A percentile compares a stretch with the other conserved stretches of the same genome.
Conservation (phyloP, 2,113 vertebrate species). For the Podiceps cristatus region DNA sequence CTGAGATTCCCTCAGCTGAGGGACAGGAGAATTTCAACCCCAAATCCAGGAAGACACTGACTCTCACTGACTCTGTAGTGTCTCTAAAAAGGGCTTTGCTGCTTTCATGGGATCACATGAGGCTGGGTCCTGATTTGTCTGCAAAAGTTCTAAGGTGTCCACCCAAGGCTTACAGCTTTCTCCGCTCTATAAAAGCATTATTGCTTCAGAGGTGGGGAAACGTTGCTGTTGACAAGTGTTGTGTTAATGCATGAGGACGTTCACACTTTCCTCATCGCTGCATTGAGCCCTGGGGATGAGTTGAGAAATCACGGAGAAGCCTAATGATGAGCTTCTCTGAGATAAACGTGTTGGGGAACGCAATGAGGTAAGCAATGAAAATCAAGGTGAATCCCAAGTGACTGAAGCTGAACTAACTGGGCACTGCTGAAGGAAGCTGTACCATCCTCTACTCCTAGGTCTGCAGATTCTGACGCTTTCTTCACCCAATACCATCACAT, state of each 20-base stretch:
- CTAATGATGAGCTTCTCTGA: neutral
- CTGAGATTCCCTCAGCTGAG: neutral
- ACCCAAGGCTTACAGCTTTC: neutral
- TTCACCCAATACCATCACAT: neutral
- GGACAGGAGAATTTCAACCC: neutral
- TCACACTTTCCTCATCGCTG: neutral
- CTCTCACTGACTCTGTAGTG: accelerated
- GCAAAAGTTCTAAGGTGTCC: neutral
- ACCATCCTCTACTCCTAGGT: neutral
- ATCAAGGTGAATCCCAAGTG: neutral
- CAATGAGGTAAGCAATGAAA: conserved; percentile 17
- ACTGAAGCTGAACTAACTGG: conserved; percentile 10
- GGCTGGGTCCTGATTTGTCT: neutral
- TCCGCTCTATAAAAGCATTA: neutral
- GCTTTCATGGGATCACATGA: accelerated
- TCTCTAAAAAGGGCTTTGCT: neutral
- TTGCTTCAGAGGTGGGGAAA: neutral
- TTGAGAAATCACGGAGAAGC: neutral
- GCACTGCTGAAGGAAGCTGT: neutral
- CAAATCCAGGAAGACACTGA: neutral
- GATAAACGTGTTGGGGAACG: neutral
- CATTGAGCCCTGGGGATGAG: neutral
- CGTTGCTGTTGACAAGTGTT: neutral
- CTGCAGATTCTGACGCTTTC: neutral
- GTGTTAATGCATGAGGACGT: neutral